Conservation (phyloP, 2,797 vertebrate species). For the Thripadectes ignobilis region DNA sequence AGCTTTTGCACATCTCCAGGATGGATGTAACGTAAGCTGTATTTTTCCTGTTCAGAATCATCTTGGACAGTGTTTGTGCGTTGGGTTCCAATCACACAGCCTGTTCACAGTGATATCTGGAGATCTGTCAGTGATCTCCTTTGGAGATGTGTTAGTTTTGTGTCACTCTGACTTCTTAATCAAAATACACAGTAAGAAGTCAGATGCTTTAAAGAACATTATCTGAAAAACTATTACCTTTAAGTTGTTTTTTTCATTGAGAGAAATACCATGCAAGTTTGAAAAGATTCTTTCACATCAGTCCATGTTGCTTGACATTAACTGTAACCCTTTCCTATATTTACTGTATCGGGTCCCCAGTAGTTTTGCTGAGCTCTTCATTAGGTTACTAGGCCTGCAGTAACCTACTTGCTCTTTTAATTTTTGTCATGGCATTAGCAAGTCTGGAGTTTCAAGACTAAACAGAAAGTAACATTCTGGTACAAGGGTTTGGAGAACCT, state of each 20-base stretch:
- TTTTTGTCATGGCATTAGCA: background rate
- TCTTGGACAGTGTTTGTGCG: background rate
- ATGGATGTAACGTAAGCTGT: background rate
- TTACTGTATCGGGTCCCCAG: background rate
- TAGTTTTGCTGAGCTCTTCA: background rate
- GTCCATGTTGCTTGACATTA: background rate
- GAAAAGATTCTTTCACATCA: background rate
- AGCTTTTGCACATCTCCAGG: background rate
- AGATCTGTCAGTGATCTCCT: background rate
- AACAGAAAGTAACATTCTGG: background rate
- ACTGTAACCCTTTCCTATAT: background rate
- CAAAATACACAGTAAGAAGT: background rate
- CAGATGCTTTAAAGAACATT: background rate
- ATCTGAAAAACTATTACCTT: background rate
- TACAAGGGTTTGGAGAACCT: background rate
- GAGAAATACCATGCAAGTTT: background rate
- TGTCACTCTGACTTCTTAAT: background rate
- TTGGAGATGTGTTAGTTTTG: background rate
- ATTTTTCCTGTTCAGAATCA: background rate
- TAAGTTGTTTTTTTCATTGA: background rate
- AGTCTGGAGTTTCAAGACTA: background rate
- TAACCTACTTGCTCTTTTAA: background rate
- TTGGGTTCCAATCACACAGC: background rate
- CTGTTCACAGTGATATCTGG: background rate
- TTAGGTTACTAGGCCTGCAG: background rate